Percentiles rank a stretch among this genome's conserved stretches.
phyloP scores from a whole-genome alignment of 2,113 vertebrate genomes.

The Eptesicus fuscus region DNA sequence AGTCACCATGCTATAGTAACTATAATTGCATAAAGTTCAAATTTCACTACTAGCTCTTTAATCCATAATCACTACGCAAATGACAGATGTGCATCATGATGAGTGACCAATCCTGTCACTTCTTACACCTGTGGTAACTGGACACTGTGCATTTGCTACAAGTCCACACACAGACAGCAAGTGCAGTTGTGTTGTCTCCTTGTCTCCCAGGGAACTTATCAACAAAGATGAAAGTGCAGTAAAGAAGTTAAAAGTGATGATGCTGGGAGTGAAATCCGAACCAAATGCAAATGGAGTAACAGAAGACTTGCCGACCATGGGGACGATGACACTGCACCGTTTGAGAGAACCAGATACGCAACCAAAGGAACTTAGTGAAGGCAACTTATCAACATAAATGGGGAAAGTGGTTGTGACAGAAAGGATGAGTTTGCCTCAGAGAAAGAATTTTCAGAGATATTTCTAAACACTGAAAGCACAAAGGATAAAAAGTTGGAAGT shows the following conservation, averaged over 20 bases:
- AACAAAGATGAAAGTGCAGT: neutral
- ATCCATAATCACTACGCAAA: neutral
- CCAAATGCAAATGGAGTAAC: neutral
- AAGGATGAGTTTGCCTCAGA: neutral
- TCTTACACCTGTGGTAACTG: neutral
- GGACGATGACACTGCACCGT: neutral
- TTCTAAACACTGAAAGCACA: neutral
- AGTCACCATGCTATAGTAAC: neutral
- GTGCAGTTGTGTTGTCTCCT: neutral
- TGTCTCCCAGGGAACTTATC: neutral
- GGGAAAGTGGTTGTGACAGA: neutral
- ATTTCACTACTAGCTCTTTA: neutral
- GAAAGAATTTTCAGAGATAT: neutral
- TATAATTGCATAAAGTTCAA: neutral
- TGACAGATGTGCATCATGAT: neutral
- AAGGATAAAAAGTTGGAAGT: neutral
- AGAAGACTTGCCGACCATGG: neutral
- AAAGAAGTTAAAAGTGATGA: neutral
- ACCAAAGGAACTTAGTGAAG: neutral
- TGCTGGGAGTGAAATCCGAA: neutral
- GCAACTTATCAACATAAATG: neutral
- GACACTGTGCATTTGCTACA: neutral
- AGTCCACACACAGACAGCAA: neutral
- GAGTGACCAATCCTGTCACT: neutral
- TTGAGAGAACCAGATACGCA: neutral